A percentile compares a stretch with the other conserved stretches of the same genome.
These are phyloP conservation scores for Cacoxenus indagator DNA, from an alignment of 2,888 invertebrate genomes.

Conservation along the genomic window DNA sequence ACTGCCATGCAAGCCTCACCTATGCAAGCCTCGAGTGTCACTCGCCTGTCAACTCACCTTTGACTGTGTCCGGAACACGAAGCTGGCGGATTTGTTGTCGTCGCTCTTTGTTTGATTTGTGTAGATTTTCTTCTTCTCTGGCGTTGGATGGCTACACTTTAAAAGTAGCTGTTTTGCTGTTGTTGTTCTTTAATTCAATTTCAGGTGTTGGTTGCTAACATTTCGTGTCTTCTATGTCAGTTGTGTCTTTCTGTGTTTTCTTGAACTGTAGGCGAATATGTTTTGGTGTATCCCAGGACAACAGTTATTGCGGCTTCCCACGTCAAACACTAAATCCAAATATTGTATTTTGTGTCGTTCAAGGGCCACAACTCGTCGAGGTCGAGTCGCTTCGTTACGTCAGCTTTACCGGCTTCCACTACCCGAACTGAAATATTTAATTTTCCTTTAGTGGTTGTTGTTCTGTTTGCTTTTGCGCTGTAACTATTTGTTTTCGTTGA, in stretches of 20 bases:
- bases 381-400: too few species aligned
- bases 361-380: not conserved
- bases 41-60: conserved; percentile 7
- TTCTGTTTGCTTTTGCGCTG: conserved; percentile 35
- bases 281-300: conserved; percentile 58
- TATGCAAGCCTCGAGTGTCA: too few species aligned
- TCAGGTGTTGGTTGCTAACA: conserved; percentile 31
- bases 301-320: conserved; percentile 43
- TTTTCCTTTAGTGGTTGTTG: too few species aligned
- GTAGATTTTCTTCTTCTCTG: conserved; percentile 28
- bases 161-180: conserved; percentile 40
- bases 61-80: not conserved
- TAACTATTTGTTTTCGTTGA: not conserved
- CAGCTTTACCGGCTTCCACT: not conserved
- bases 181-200: conserved; percentile 58
- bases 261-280: conserved; percentile 43
- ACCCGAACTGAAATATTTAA: conserved; percentile 33
- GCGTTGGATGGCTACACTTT: conserved; percentile 42
- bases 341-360: conserved; percentile 36
- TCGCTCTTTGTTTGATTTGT: conserved; percentile 15
- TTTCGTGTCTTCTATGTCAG: conserved; percentile 11
- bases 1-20: not conserved
- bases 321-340: conserved; percentile 42
- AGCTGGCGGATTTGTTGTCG: not conserved
- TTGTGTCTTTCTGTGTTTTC: conserved; percentile 7